These are phyloP conservation scores for Drosophila serrata DNA, from an alignment of 1,140 invertebrate species.

Conservation along the genomic window DNA sequence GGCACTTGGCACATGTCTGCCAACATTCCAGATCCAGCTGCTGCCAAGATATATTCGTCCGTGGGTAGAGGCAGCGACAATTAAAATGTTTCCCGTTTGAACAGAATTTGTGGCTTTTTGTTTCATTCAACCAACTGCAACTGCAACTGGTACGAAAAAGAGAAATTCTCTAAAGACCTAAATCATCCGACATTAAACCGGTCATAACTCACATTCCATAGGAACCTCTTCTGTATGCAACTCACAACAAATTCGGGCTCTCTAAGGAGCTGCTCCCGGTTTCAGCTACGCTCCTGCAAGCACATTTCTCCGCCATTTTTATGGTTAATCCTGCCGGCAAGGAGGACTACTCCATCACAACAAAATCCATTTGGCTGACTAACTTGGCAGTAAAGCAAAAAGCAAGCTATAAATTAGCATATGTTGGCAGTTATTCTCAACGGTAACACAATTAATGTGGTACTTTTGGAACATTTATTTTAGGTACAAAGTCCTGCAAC, in stretches of 20 bases:
- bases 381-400: not conserved
- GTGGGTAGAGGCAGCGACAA: conserved; percentile 16
- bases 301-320: conserved; percentile 4
- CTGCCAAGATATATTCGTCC: conserved; percentile 11
- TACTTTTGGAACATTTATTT: conserved; percentile 27
- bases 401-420: conserved; percentile 36
- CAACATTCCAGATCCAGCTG: conserved; percentile 23
- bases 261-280: not conserved
- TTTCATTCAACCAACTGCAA: not conserved
- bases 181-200: conserved; percentile 23
- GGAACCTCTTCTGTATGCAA: not conserved
- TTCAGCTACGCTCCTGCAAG: not conserved
- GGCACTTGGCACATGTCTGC: conserved; percentile 36
- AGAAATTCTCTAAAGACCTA: conserved; percentile 7
- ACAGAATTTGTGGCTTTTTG: conserved; percentile 4
- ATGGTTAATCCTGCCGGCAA: conserved; percentile 13
- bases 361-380: conserved; percentile 26
- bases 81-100: conserved; percentile 25
- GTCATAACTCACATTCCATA: conserved; percentile 11
- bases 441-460: conserved; percentile 24
- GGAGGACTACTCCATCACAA: conserved; percentile 11
- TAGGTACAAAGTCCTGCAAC: not conserved
- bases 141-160: not conserved
- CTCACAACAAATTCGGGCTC: conserved; percentile 3
- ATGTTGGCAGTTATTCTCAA: conserved; percentile 21